These are phyloP conservation scores for Psephotus haematonotus DNA, from an alignment of 2,113 vertebrate species.

Conservation along the genomic window DNA sequence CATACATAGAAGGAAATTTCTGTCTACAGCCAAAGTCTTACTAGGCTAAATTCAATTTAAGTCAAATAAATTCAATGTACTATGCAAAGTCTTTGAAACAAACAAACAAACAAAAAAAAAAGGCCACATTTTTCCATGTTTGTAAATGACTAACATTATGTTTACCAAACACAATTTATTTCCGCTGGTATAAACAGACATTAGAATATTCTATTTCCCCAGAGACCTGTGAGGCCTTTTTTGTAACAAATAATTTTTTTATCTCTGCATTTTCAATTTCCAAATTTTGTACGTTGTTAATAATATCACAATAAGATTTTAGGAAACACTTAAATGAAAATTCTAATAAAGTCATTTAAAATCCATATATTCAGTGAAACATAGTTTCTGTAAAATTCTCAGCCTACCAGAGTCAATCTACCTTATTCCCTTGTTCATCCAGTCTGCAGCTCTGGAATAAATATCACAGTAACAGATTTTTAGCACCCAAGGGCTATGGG, in stretches of 20 bases:
- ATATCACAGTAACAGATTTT: background rate
- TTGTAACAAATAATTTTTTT: slow-evolving; percentile 18
- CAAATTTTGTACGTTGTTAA: slow-evolving; percentile 23
- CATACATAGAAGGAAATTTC: background rate
- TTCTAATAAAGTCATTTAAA: slow-evolving; percentile 15
- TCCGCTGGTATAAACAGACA: slow-evolving; percentile 38
- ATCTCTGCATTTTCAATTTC: slow-evolving; percentile 29
- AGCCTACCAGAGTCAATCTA: background rate
- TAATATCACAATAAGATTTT: slow-evolving; percentile 14
- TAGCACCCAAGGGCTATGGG: background rate
- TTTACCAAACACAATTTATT: slow-evolving; percentile 62
- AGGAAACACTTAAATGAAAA: slow-evolving; percentile 16
- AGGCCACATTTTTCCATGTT: background rate
- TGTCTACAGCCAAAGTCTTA: background rate
- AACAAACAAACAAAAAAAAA: background rate
- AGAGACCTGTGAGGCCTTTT: background rate
- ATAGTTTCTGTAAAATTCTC: background rate
- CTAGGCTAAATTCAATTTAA: background rate
- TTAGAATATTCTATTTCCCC: slow-evolving; percentile 59
- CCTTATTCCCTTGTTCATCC: background rate
- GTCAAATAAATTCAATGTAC: background rate
- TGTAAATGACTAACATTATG: slow-evolving; percentile 50
- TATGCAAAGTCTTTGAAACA: slow-evolving; percentile 11
- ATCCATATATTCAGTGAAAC: background rate
- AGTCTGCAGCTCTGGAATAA: slow-evolving; percentile 4